phyloP scores from a whole-genome alignment of 2,797 vertebrate species.

The Anas acuta region DNA sequence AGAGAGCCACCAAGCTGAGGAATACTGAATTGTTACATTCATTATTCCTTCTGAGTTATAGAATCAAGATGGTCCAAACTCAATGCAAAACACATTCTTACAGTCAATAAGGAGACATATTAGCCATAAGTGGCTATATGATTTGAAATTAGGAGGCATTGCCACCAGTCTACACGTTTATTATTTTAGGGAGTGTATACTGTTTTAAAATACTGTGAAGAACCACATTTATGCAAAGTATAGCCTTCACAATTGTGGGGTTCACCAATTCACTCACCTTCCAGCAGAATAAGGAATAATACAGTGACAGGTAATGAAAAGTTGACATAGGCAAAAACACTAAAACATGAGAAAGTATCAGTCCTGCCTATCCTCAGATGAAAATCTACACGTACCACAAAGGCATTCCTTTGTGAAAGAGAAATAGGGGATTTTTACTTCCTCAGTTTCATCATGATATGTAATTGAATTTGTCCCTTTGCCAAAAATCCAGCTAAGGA shows the following conservation, averaged over 20 bases:
- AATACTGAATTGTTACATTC: neutral
- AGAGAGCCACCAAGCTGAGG: neutral
- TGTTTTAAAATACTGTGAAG: neutral
- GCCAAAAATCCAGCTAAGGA: neutral
- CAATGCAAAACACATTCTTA: neutral
- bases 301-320: neutral
- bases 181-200: slow-evolving; percentile 4
- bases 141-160: neutral
- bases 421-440: neutral
- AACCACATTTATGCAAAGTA: neutral
- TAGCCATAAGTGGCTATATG: neutral
- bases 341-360: neutral
- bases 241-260: neutral
- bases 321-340: neutral
- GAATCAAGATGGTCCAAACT: neutral
- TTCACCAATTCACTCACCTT: neutral
- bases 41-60: neutral
- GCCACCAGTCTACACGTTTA: neutral
- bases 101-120: neutral
- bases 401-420: neutral
- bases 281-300: neutral
- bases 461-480: neutral
- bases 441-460: neutral
- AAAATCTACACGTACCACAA: neutral
- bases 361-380: neutral